Percentiles rank a stretch among this genome's conserved stretches.
Conservation (phyloP, 2,113 vertebrate genomes). For the Ginglymostoma cirratum region DNA sequence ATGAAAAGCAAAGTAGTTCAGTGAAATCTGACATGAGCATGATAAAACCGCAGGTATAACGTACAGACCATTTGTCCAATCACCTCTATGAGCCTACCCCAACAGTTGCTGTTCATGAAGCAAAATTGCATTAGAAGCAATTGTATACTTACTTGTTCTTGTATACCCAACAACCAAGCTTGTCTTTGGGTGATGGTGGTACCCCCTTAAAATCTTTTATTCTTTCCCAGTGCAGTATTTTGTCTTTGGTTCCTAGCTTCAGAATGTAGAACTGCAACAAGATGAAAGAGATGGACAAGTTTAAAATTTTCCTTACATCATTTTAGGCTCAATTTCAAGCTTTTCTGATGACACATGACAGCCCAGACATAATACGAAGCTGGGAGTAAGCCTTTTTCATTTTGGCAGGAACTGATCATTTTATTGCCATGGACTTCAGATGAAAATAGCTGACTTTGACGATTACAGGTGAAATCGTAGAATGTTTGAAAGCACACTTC, state of each 20-base stretch:
- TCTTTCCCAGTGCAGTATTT: constrained; percentile 76
- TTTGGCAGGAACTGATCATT: too few species aligned
- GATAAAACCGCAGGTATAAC: background rate
- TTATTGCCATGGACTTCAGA: too few species aligned
- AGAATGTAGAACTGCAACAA: constrained; percentile 80
- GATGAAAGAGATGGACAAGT: constrained; percentile 39
- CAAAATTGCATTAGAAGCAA: background rate
- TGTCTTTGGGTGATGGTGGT: constrained; percentile 88
- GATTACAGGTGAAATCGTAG: too few species aligned
- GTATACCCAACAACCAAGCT: constrained; percentile 91
- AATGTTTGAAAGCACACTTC: too few species aligned
- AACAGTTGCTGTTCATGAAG: background rate
- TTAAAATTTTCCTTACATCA: background rate
- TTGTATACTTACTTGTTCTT: constrained; percentile 73
- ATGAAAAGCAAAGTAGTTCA: too few species aligned
- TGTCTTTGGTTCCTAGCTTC: constrained; percentile 64
- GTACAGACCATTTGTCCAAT: background rate
- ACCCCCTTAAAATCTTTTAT: constrained; percentile 77
- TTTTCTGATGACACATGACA: background rate
- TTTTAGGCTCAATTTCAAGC: background rate
- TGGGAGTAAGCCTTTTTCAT: too few species aligned
- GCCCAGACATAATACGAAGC: too few species aligned
- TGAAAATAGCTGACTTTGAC: too few species aligned
- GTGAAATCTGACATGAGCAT: background rate
- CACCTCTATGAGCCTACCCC: background rate